Percentiles rank a stretch among this genome's conserved stretches.
phyloP scores from a whole-genome alignment of 2,797 vertebrate genomes.

The Buceros bicornis region DNA sequence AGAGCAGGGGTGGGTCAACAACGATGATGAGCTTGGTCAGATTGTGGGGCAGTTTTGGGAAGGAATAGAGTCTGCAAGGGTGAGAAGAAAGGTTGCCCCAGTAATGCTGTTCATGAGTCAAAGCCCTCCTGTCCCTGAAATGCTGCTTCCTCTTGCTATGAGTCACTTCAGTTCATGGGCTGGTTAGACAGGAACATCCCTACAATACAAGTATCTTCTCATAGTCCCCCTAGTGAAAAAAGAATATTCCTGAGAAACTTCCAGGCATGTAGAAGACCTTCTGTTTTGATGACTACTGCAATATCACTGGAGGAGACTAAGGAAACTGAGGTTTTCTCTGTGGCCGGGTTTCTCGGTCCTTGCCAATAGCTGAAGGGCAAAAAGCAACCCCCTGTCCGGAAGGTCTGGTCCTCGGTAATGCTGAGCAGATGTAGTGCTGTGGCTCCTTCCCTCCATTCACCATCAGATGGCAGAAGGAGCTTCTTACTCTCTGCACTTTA shows the following conservation, averaged over 20 bases:
- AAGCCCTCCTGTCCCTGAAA: neutral
- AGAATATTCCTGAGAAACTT: neutral
- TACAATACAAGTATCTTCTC: neutral
- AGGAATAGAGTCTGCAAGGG: neutral
- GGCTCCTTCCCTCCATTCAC: neutral
- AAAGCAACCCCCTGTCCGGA: neutral
- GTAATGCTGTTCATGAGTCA: neutral
- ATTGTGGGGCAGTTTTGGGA: neutral
- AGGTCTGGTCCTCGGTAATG: neutral
- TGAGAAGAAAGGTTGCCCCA: neutral
- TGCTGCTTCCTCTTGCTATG: neutral
- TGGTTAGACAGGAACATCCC: neutral
- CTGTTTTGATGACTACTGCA: neutral
- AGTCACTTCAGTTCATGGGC: neutral
- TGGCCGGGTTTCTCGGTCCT: neutral
- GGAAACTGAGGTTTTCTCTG: neutral
- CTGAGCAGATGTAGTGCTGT: neutral
- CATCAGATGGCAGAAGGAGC: slow-evolving; percentile 59
- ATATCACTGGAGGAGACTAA: neutral
- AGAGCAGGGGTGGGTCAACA: neutral
- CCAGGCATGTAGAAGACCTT: neutral
- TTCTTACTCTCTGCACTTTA: neutral
- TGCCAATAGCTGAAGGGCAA: fast-evolving
- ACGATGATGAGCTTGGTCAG: fast-evolving
- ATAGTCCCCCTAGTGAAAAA: neutral